Evolutionary conservation across 2,113 vertebrate species (phyloP).

Genomic region (mouse (Mus musculus)): DNA sequence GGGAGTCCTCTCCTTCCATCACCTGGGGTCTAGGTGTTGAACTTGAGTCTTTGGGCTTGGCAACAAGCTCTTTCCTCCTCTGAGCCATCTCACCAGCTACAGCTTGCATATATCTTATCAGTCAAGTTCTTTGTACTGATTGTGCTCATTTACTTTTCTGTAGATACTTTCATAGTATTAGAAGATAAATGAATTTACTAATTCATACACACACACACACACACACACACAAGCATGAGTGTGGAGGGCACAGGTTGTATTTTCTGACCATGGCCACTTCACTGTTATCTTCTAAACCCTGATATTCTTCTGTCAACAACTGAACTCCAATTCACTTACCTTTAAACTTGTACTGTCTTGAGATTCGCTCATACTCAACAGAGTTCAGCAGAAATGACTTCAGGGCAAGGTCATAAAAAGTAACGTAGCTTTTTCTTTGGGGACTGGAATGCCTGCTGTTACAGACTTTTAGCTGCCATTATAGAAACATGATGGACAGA

Average conservation of each 20-base stretch:
- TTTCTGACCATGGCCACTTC: background rate
- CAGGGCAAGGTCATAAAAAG: conserved; percentile 18
- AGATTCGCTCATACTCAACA: background rate
- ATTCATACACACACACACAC: background rate
- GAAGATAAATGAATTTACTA: background rate
- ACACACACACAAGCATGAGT: background rate
- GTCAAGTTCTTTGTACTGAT: background rate
- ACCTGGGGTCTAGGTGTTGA: background rate
- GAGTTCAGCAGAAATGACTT: conserved; percentile 23
- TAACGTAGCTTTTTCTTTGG: background rate
- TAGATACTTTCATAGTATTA: background rate
- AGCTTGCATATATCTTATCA: background rate
- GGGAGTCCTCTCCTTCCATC: background rate
- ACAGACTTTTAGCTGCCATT: background rate
- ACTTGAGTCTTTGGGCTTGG: background rate
- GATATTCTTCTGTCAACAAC: background rate
- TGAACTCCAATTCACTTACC: background rate
- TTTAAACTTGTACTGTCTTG: background rate
- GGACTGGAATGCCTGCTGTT: background rate
- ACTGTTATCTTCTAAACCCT: conserved; percentile 10
- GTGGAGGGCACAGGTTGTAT: no score
- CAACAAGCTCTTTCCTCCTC: background rate
- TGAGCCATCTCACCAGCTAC: background rate
- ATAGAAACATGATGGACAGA: background rate
- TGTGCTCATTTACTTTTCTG: background rate